Conservation (phyloP, 2,797 vertebrate species). For the Streptopelia turtur region DNA sequence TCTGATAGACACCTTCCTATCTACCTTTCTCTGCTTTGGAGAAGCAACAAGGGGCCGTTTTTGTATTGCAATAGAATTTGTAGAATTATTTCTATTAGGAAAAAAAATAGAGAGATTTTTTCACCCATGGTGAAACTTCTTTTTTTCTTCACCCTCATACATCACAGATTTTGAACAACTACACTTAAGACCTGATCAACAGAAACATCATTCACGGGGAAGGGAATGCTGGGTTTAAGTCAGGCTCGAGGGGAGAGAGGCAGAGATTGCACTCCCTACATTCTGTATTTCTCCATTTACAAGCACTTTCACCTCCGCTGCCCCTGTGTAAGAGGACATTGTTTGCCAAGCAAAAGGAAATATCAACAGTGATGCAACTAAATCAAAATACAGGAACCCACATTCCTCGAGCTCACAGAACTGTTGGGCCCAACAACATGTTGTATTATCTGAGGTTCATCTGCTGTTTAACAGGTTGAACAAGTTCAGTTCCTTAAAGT, state of each 20-base stretch:
- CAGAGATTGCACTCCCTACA: accelerated
- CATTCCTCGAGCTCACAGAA: neutral
- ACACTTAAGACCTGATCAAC: neutral
- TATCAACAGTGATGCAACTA: neutral
- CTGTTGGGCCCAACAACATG: neutral
- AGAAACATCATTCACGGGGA: neutral
- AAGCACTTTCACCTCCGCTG: neutral
- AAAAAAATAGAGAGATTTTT: neutral
- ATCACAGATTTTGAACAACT: neutral
- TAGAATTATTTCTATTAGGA: neutral
- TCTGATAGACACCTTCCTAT: neutral
- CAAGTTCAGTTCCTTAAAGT: neutral
- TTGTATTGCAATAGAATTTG: neutral
- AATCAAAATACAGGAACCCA: neutral
- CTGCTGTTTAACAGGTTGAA: neutral
- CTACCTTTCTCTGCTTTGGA: neutral
- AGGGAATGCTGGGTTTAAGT: neutral
- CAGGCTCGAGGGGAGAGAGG: neutral
- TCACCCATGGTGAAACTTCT: neutral
- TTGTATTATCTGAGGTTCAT: neutral
- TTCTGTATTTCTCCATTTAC: neutral
- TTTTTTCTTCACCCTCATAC: no score
- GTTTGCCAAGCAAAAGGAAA: neutral
- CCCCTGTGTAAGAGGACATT: neutral
- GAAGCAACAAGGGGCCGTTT: neutral